phyloP scores from a whole-genome alignment of 2,113 vertebrate genomes.

The Rhinichthys klamathensis region DNA sequence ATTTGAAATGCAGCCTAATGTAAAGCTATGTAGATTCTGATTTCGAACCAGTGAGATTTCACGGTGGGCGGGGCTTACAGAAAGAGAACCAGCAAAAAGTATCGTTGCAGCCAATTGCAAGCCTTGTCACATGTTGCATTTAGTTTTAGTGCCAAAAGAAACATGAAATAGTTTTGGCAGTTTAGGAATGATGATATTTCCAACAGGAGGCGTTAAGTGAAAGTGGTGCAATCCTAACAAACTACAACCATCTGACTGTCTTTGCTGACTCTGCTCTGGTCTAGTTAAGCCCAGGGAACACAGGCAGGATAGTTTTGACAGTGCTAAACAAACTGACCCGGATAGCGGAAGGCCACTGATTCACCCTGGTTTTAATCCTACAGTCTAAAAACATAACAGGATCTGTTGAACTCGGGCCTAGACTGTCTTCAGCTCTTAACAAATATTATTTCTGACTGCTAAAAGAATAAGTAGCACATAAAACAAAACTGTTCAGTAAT shows the following conservation, averaged over 20 bases:
- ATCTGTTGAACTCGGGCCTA: not conserved
- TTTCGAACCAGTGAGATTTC: not conserved
- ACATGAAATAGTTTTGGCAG: not conserved
- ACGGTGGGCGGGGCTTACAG: not conserved
- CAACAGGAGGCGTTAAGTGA: not conserved
- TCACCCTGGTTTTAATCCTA: conserved; percentile 29
- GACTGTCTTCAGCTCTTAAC: conserved; percentile 4
- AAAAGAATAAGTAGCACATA: not conserved
- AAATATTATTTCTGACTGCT: conserved; percentile 3
- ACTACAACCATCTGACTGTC: conserved; percentile 13
- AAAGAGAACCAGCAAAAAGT: not conserved
- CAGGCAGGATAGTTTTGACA: conserved; percentile 37
- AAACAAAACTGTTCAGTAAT: not conserved
- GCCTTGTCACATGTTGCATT: not conserved
- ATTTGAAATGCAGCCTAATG: not conserved
- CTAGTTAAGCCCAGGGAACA: conserved; percentile 8
- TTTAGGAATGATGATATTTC: not conserved
- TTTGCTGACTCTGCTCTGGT: conserved; percentile 12
- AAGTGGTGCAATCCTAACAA: not conserved
- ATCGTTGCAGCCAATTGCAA: not conserved
- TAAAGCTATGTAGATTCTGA: not conserved
- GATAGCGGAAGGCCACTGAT: conserved; percentile 24
- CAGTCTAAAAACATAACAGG: conserved; percentile 26
- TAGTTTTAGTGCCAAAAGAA: not conserved
- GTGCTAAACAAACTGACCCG: conserved; percentile 40